phyloP scores from a whole-genome alignment of 2,797 vertebrate genomes.

The Platalea minor region DNA sequence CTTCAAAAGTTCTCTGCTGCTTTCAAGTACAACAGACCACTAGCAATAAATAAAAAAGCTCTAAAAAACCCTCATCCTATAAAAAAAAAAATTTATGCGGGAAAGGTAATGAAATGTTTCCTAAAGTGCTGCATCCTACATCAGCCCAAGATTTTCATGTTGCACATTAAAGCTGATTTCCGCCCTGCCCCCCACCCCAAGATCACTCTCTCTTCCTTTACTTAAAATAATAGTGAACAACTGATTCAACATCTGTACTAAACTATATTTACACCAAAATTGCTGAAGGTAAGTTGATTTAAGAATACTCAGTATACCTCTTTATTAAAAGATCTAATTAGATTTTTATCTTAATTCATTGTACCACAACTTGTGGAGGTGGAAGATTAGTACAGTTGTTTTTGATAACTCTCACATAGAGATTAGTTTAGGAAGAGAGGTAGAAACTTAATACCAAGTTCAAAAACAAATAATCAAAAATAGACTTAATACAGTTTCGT shows the following conservation, averaged over 20 bases:
- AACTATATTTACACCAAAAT: neutral
- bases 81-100: neutral
- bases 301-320: neutral
- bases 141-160: neutral
- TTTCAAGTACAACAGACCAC: neutral
- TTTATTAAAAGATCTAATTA: neutral
- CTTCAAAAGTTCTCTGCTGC: neutral
- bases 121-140: neutral
- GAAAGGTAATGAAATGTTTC: neutral
- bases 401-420: neutral
- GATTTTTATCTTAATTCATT: neutral
- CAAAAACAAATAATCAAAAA: neutral
- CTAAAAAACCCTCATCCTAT: neutral
- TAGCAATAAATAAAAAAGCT: neutral
- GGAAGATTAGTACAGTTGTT: neutral
- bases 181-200: rapidly evolving
- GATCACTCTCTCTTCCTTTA: neutral
- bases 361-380: neutral
- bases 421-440: neutral
- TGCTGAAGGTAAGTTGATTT: neutral
- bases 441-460: neutral
- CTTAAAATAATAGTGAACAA: neutral
- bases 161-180: neutral
- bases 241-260: neutral
- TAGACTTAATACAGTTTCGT: neutral